A percentile compares a stretch with the other conserved stretches of the same genome.
These are phyloP conservation scores for Callopanchax toddi DNA, from an alignment of 2,113 vertebrate species.

Conservation along the genomic window DNA sequence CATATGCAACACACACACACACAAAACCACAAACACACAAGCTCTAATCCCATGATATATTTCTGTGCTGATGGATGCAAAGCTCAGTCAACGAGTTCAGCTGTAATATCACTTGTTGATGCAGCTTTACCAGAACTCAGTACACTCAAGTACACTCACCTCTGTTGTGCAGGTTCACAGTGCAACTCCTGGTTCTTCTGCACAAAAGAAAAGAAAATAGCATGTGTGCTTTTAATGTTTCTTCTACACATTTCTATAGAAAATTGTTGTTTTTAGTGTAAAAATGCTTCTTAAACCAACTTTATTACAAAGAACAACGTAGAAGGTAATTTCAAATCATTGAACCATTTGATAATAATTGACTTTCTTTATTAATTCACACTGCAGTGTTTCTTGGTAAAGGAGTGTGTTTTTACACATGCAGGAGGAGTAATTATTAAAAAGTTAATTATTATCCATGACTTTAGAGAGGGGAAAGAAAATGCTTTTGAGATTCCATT, in stretches of 20 bases:
- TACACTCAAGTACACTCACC: no score
- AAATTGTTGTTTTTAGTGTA: neutral
- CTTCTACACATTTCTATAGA: no score
- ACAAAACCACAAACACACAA: slow-evolving; percentile 32
- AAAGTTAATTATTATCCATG: slow-evolving; percentile 25
- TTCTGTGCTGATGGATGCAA: slow-evolving; percentile 30
- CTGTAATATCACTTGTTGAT: slow-evolving; percentile 41
- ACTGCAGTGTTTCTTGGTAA: slow-evolving; percentile 2
- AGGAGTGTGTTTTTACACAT: slow-evolving; percentile 16
- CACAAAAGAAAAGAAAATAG: neutral
- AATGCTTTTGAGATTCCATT: neutral
- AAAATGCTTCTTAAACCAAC: neutral
- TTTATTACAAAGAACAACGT: neutral
- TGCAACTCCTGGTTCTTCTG: neutral
- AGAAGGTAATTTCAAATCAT: neutral
- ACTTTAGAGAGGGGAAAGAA: slow-evolving; percentile 2
- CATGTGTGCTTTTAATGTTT: no score
- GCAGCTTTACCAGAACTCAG: slow-evolving; percentile 18
- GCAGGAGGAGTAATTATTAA: slow-evolving; percentile 13
- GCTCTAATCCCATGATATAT: slow-evolving; percentile 47
- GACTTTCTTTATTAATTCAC: slow-evolving; percentile 12
- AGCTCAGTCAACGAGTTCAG: slow-evolving; percentile 26
- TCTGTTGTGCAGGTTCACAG: slow-evolving; percentile 8
- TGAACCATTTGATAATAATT: neutral
- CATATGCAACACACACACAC: slow-evolving; percentile 21